Evolutionary conservation across 2,888 invertebrate species (phyloP), one percentile per base, ranked within the genome.

Genomic region (Thymelicus sylvestris): DNA sequence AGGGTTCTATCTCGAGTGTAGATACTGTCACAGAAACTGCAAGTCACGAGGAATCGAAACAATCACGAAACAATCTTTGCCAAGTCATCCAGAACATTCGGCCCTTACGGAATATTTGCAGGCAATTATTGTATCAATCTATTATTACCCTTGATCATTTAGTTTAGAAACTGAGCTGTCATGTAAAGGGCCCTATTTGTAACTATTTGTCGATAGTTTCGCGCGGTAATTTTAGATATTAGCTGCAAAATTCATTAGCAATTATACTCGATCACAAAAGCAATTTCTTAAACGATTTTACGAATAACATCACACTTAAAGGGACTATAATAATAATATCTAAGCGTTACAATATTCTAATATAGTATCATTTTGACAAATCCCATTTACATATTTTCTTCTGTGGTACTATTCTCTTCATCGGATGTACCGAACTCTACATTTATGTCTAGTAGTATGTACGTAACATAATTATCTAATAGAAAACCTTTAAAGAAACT

Each of bases 81-180:
- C 12, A 63, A 55, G 63, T 63, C 57, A 63, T 57, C 55, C 8
- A 57, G 63, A 55, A 38, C 24, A 38, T 68, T 41, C 41, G 12
- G 8, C 57, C 31, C 39, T 50, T 63, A 47, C 55, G 50, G 31
- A 68, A 63, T 68, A 68, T 68, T 68, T 68, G 68, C 44, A 63
- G 47, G 63, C 68, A 68, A 68, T 63, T 68, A 68, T 62, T 68
- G 57, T 48, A 47, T 57, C 38, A 62, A 62, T 24, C 7, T 57
- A 57, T 48, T 50, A 61, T 41, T 63, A 19, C 13, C 55, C 12
- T 31, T 60, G 61, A 67, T 67, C 41, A 50, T 50, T 44, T 55
- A 24, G 62, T 10, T 13, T 38, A 31, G 62, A 68, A 57, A 55
- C 63, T 47, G 55, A 19, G 24, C 31, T 63, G 63, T 68, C 68